phyloP scores from a whole-genome alignment of 1,140 invertebrate species.

The Bombus waltoni region DNA sequence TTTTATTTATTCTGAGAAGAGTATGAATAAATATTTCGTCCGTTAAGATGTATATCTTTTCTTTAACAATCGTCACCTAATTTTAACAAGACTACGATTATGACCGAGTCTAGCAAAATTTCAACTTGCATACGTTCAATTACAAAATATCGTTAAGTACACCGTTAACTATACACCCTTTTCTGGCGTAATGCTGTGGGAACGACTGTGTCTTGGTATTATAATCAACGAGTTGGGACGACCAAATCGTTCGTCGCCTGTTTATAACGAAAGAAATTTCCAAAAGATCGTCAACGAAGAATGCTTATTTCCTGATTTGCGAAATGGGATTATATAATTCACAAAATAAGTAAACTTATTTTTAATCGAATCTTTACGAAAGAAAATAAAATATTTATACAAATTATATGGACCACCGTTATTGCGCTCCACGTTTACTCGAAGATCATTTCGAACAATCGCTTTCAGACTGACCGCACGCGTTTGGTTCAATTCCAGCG shows the following conservation, averaged over 20 bases:
- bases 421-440: constrained; percentile 18
- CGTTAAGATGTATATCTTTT: background rate
- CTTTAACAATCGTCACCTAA: constrained; percentile 19
- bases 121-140: constrained; percentile 7
- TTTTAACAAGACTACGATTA: constrained; percentile 23
- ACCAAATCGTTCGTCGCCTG: constrained; percentile 1
- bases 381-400: constrained; percentile 41
- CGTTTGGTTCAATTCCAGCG: constrained; percentile 45
- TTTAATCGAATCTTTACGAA: constrained; percentile 50
- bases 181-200: background rate
- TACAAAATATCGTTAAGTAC: constrained; percentile 45
- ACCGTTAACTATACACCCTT: constrained; percentile 24
- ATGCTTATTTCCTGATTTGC: background rate
- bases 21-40: constrained; percentile 42
- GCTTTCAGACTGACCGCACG: constrained; percentile 22
- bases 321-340: constrained; percentile 33
- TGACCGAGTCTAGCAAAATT: background rate
- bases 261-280: background rate
- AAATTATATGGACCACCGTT: constrained; percentile 21
- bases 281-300: background rate
- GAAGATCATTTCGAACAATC: constrained; percentile 26
- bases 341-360: constrained; percentile 49
- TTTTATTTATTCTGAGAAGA: constrained; percentile 23
- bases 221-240: background rate
- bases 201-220: background rate